Base-by-base conservation (phyloP, 2,113 vertebrate species). In the Callopanchax toddi region DNA sequence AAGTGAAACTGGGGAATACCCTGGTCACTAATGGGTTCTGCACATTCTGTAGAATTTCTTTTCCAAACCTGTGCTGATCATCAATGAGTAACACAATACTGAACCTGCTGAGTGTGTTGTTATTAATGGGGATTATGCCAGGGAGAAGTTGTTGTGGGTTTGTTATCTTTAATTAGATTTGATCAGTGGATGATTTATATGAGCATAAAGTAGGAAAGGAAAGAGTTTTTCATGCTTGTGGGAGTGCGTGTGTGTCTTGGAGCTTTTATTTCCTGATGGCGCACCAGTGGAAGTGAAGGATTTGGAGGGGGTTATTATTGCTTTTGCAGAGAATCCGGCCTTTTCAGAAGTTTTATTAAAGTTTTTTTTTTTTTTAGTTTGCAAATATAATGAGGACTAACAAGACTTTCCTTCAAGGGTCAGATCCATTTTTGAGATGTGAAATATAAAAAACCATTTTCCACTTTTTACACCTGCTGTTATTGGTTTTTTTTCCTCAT, bases 211-310 rank as follows among this genome's bases (percentile, higher is more conserved):
- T 18, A 46, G 45, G 42, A 61, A 36, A 43, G 32, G 45, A 20
- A 55, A 43, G 63, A 49, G 58, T 55, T 71, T 62, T 32, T 20
- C 3, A 25, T 49, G 23, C 36, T 42, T 54, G 36, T 36, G 62
- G 18, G 59, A 32, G 22, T 17, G 29, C 71, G 55, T 72, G 29
- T 73, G 55, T 72, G 45, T 69, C n/a, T 64, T 70, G 58, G 50
- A 71, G 68, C 48, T 59, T 68, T 76, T 8, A 63, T 74, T 87
- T 79, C 76, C 67, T 73, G 58, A 61, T 15, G 63, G 17, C 63
- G 6, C 13, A 56, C 53, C 51, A 52, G 66, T 76, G 63, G 63
- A 67, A 72, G 60, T 71, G 26, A 0, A 8, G 60, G 45, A 69
- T 75, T 77, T 69, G 0, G 16, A 23, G 40, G 40, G 49, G 65